Evolutionary conservation across 2,113 vertebrate species (phyloP), one percentile per base, ranked within the genome.

Genomic region (Pomatostomus ruficeps): DNA sequence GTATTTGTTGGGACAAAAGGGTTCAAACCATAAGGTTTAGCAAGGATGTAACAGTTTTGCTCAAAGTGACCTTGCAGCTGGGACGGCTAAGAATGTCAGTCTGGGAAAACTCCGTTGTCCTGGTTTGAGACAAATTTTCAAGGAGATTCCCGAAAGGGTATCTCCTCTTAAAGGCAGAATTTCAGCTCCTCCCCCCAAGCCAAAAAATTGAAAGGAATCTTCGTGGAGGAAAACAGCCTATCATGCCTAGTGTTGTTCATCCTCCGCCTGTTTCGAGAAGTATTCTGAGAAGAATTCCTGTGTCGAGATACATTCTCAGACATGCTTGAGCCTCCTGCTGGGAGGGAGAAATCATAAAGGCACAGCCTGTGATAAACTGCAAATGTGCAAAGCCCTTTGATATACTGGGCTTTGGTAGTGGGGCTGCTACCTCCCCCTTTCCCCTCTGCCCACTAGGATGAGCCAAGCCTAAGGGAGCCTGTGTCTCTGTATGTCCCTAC

Each of bases 1-100:
- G 7, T 63, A 23, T 26, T 43, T 67, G 13, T 18, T 31, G 17
- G 51, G 17, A 67, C 43, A 43, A 51, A 49, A 58, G 21, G 61
- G 17, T 43, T 58, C 21, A 67, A 85, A 43, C 4, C 0, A 0
- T 13, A 75, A 43, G 14, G 58, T 31, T 14, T 58, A 26, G n/a
- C 82, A 85, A 67, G 43, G 25, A 35, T 3, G 1, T 26, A 51
- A 51, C 4, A 49, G 31, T 42, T 75, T 49, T 31, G 11, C 43
- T 58, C 3, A 0, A 74, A 49, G 17, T 12, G 11, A 58, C 36
- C 33, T 51, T 58, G 43, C 26, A n/a, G 31, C 21, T 49, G 25
- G 25, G 51, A 35, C 31, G 49, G 43, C 51, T 35, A 66, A 17
- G 35, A 58, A 58, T n/a, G 8, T 14, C 11, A 6, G 21, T 49